Evolutionary conservation across 2,797 vertebrate genomes (phyloP), one percentile per base, ranked within the genome.

Genomic region (Nyctalus aviator): DNA sequence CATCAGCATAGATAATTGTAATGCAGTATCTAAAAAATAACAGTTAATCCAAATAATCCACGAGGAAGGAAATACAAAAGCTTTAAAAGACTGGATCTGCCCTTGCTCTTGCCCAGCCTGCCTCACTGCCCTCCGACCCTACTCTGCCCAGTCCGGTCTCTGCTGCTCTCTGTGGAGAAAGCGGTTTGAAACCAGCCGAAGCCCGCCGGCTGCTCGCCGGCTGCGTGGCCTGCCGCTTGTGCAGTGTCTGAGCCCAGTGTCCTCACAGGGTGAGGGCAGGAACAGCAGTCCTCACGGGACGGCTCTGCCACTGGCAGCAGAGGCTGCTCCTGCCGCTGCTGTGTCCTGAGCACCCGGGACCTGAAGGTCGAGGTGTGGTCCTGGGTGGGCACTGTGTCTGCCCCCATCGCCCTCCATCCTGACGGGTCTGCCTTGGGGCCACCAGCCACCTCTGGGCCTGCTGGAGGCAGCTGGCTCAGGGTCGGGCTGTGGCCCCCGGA

Each of bases 301-400:
- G 2, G 37, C 59, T 14, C 41, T n/a, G 25, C 44, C 32, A 1
- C 0, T 2, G 21, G 5, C 21, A 0, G 41, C 10, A 0, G 73
- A 41, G 23, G 44, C 14, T 32, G 14, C 66, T 18, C 5, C 0
- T 2, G 27, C 46, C 44, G 3, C 66, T 9, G 25, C 37, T 1
- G 13, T 23, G 2, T 10, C 3, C 2, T 25, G 30, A 66, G 27
- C 37, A 32, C 84, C 27, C 1, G 13, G 21, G 77, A 21, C 57
- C n/a, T 44, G 0, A 1, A 25, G 6, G 37, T 35, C 3, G 2
- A 2, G 4, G 14, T 1, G 0, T 14, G 25, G 41, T 72, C 21
- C 8, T 3, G 1, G 5, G 32, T 21, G 21, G 32, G 8, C 18
- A 7, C 13, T 30, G 44, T 9, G 3, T 77, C 75, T 21, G 71